phyloP scores from a whole-genome alignment of 2,888 invertebrate genomes.

The Barypeithes pellucidus region DNA sequence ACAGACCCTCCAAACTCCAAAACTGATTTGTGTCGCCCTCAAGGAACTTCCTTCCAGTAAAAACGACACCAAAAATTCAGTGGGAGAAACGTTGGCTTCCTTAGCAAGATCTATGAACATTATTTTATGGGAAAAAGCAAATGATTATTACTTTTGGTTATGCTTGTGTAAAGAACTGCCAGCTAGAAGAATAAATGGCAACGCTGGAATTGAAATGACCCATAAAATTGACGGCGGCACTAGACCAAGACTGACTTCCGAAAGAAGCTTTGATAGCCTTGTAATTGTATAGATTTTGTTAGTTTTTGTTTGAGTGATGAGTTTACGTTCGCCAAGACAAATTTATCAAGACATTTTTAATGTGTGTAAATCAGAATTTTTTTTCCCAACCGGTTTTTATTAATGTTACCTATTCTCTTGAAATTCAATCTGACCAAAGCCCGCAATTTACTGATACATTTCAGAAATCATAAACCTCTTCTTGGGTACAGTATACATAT shows the following conservation, averaged over 20 bases:
- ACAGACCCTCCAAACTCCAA: conserved; percentile 63
- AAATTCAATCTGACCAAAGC: too few species aligned
- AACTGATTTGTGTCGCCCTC: conserved; percentile 68
- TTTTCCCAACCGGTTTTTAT: too few species aligned
- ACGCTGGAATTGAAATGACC: conserved; percentile 18
- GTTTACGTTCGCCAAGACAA: too few species aligned
- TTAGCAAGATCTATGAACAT: conserved; percentile 71
- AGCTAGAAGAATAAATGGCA: conserved; percentile 66
- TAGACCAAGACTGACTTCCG: conserved; percentile 49
- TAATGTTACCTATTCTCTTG: too few species aligned
- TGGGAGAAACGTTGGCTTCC: conserved; percentile 72
- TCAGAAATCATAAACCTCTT: too few species aligned
- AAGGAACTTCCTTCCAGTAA: conserved; percentile 68
- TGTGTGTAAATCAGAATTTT: too few species aligned
- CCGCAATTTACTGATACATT: too few species aligned
- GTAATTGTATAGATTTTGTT: conserved; percentile 36
- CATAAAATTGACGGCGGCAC: not conserved
- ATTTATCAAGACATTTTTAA: too few species aligned
- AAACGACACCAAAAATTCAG: conserved; percentile 67
- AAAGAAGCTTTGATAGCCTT: conserved; percentile 49
- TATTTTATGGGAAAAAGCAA: conserved; percentile 71
- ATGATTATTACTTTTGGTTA: conserved; percentile 76
- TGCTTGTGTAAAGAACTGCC: conserved; percentile 78
- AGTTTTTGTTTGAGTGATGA: not conserved
- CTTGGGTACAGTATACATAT: too few species aligned